A percentile compares a stretch with the other conserved stretches of the same genome.
phyloP scores from a whole-genome alignment of 2,797 vertebrate species.

The Octomys mimax region DNA sequence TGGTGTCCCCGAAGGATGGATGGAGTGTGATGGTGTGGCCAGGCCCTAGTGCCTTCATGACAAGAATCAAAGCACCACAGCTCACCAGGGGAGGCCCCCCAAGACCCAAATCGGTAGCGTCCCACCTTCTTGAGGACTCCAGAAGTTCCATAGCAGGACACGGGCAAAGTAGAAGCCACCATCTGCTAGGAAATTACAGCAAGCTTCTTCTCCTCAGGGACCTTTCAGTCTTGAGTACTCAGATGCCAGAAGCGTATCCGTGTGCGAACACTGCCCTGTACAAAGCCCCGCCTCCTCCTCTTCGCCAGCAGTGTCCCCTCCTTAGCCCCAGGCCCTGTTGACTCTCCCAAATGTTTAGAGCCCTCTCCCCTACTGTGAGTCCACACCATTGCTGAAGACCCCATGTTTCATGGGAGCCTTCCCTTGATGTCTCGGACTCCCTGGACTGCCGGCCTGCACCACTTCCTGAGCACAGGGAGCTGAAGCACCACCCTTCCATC shows the following conservation, averaged over 20 bases:
- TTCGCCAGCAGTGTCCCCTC: neutral
- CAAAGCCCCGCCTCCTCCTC: neutral
- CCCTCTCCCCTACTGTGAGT: neutral
- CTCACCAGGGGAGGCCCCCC: neutral
- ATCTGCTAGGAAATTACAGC: neutral
- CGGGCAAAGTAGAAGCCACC: neutral
- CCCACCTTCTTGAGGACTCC: neutral
- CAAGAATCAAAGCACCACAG: neutral
- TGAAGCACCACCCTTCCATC: no score
- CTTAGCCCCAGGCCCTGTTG: fast-evolving
- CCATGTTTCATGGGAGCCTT: neutral
- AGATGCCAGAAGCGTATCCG: neutral
- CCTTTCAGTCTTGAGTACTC: neutral
- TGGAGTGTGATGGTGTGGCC: fast-evolving
- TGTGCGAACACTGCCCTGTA: neutral
- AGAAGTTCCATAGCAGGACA: neutral
- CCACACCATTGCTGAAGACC: neutral
- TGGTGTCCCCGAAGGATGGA: fast-evolving
- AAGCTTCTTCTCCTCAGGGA: neutral
- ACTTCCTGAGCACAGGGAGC: fast-evolving
- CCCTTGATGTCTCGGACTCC: neutral
- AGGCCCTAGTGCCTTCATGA: neutral
- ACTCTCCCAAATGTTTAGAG: neutral
- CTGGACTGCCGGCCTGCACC: neutral
- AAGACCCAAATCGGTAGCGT: fast-evolving